Percentiles rank a stretch among this genome's conserved stretches.
These are phyloP conservation scores for Dichetophora obliterata DNA, from an alignment of 2,888 invertebrate species.

Conservation along the genomic window DNA sequence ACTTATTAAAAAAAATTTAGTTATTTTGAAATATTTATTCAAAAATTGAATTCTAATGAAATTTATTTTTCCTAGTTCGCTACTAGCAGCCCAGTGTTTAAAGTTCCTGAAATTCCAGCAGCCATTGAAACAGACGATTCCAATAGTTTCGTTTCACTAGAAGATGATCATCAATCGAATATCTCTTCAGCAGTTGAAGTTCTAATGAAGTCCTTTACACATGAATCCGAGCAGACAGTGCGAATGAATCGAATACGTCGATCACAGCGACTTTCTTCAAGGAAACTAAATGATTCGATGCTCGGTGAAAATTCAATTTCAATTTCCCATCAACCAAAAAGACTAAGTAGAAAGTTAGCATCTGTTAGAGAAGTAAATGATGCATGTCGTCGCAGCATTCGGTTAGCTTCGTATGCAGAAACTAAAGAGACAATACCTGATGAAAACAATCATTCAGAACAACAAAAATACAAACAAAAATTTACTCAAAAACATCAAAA, in stretches of 20 bases:
- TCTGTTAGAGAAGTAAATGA: slow-evolving; percentile 43
- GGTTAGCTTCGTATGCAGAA: slow-evolving; percentile 41
- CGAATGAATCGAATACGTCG: not conserved
- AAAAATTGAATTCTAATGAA: no score
- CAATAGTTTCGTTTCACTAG: not conserved
- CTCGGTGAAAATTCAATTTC: not conserved
- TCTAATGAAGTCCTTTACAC: not conserved
- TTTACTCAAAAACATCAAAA: not conserved
- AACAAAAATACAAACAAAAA: slow-evolving; percentile 8
- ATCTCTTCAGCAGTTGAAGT: no score
- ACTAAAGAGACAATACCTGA: not conserved
- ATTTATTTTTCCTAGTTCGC: slow-evolving; percentile 49
- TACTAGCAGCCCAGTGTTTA: slow-evolving; percentile 53
- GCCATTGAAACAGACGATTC: not conserved
- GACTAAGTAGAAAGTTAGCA: slow-evolving; percentile 10
- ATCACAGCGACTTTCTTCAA: slow-evolving; percentile 16
- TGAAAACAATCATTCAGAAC: not conserved
- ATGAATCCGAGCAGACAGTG: not conserved
- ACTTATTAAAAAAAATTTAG: no score
- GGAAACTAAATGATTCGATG: not conserved
- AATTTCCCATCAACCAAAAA: not conserved
- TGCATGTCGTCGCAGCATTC: slow-evolving; percentile 46
- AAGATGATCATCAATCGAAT: not conserved
- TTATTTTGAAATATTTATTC: no score
- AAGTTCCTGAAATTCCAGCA: slow-evolving; percentile 51